These are phyloP conservation scores for Ciconia nigra DNA, from an alignment of 2,797 vertebrate species.

Conservation along the genomic window DNA sequence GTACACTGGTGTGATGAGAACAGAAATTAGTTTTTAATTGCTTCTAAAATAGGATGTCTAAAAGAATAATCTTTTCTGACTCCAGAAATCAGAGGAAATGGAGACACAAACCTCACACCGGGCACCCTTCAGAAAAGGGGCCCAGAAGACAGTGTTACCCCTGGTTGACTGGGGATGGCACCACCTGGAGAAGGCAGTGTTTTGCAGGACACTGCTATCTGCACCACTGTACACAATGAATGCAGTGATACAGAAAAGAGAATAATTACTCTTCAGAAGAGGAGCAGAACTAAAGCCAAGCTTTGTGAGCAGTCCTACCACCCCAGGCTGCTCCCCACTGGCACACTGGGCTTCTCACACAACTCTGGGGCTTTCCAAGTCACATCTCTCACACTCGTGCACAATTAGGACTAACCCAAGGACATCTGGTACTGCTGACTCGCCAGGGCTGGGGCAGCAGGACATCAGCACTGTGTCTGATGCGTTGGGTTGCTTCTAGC, in stretches of 20 bases:
- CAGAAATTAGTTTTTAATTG: neutral
- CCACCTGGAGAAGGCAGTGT: neutral
- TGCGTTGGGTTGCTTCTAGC: neutral
- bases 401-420: neutral
- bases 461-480: neutral
- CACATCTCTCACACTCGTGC: fast-evolving
- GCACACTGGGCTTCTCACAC: neutral
- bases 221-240: neutral
- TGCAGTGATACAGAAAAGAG: neutral
- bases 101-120: neutral
- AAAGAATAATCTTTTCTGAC: neutral
- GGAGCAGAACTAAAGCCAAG: neutral
- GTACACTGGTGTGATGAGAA: neutral
- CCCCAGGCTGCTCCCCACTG: neutral
- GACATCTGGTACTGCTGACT: neutral
- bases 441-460: fast-evolving
- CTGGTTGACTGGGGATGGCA: neutral
- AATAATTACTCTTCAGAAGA: neutral
- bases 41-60: neutral
- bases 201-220: neutral
- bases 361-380: neutral
- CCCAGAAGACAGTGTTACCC: fast-evolving
- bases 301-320: neutral
- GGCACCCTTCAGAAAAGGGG: too few relatives aligned
- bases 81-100: neutral